Evolutionary conservation across 2,113 vertebrate species (phyloP).

Genomic region (Tachycineta bicolor): DNA sequence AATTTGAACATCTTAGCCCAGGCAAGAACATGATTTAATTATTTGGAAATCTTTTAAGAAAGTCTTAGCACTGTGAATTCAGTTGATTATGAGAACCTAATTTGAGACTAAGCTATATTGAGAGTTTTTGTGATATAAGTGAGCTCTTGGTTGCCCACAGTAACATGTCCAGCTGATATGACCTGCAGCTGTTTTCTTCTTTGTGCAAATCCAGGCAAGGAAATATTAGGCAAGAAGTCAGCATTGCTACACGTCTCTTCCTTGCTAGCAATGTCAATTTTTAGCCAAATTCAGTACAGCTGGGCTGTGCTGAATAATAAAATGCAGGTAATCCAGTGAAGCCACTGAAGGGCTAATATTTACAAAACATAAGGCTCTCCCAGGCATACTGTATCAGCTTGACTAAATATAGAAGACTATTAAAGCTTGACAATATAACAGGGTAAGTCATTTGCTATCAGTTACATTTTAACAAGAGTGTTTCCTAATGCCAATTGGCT

Average conservation of each 20-base stretch:
- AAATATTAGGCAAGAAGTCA: neutral
- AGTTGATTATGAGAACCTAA: neutral
- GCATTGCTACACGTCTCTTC: neutral
- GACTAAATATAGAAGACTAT: slow-evolving; percentile 1
- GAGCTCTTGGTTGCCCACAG: neutral
- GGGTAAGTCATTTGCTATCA: slow-evolving; percentile 36
- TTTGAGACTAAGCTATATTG: slow-evolving; percentile 5
- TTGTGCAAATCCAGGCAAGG: neutral
- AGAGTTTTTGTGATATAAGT: neutral
- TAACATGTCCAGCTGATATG: neutral
- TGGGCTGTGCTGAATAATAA: slow-evolving; percentile 3
- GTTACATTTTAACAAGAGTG: slow-evolving; percentile 31
- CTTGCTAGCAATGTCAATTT: neutral
- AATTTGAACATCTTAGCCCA: slow-evolving; percentile 3
- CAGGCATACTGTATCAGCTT: neutral
- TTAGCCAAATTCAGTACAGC: neutral
- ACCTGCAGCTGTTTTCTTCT: neutral
- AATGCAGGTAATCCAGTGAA: slow-evolving; percentile 50
- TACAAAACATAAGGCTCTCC: slow-evolving; percentile 19
- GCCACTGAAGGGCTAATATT: slow-evolving; percentile 28
- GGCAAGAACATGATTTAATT: slow-evolving; percentile 26
- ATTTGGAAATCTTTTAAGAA: slow-evolving; percentile 2
- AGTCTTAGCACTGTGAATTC: neutral
- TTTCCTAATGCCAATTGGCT: neutral
- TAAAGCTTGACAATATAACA: slow-evolving; percentile 27